Evolutionary conservation across 1,140 invertebrate genomes (phyloP).

Genomic region (Drosophila ercepeae): DNA sequence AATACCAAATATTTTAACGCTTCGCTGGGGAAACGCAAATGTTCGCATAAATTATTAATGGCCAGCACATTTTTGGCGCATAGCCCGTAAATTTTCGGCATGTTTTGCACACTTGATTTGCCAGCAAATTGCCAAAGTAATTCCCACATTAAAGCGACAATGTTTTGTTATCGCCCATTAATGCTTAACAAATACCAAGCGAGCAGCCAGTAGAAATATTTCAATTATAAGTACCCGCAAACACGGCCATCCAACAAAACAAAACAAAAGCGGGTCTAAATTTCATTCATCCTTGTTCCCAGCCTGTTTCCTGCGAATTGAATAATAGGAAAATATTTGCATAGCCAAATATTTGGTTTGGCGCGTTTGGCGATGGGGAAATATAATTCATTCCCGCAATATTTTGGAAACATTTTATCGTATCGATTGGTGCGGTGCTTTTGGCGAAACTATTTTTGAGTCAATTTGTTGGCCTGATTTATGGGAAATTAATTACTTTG

Average conservation of each 20-base stretch:
- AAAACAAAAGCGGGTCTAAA: slow-evolving; percentile 27
- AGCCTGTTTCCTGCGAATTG: no score
- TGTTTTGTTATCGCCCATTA: slow-evolving; percentile 54
- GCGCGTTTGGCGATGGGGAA: slow-evolving; percentile 4
- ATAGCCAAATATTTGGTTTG: slow-evolving; percentile 64
- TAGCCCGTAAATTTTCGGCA: slow-evolving; percentile 39
- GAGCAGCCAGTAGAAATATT: slow-evolving; percentile 48
- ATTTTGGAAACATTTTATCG: slow-evolving; percentile 16
- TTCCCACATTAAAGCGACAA: slow-evolving; percentile 34
- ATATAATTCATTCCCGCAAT: slow-evolving; percentile 29
- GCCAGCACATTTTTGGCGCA: slow-evolving; percentile 44
- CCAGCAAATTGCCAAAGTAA: slow-evolving; percentile 46
- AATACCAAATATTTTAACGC: slow-evolving; percentile 22
- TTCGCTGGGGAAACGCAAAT: slow-evolving; percentile 8
- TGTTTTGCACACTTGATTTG: slow-evolving; percentile 61
- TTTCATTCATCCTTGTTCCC: slow-evolving; percentile 39
- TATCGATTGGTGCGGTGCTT: slow-evolving; percentile 4
- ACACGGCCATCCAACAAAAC: neutral
- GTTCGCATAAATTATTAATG: slow-evolving; percentile 32
- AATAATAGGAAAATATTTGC: slow-evolving; percentile 67
- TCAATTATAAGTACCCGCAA: slow-evolving; percentile 55
- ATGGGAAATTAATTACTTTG: slow-evolving; percentile 74
- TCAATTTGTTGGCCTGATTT: slow-evolving; percentile 54
- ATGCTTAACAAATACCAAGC: slow-evolving; percentile 56
- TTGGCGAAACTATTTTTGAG: slow-evolving; percentile 28